These are phyloP conservation scores for Zoanthus solanderi DNA, from an alignment of 92 coral and sea anemone species.

Conservation along the genomic window DNA sequence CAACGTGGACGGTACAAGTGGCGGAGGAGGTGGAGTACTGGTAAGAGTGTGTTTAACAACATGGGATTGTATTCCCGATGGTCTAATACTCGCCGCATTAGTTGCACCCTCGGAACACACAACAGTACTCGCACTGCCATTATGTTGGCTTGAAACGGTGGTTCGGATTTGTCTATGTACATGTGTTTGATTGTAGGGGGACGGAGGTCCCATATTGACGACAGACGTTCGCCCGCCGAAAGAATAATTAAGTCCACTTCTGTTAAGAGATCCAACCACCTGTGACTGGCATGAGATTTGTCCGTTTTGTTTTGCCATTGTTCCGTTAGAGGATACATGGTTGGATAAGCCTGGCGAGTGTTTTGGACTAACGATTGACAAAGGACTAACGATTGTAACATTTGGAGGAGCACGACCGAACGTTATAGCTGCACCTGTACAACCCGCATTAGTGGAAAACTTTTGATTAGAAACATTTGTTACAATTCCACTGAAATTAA, in stretches of 20 bases:
- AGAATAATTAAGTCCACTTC: conserved; percentile 27
- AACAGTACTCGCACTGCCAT: conserved; percentile 42
- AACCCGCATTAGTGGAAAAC: conserved; percentile 83
- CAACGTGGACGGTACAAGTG: conserved; percentile 34
- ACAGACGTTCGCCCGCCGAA: conserved; percentile 8
- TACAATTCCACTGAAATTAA: conserved; percentile 76
- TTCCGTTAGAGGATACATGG: conserved; percentile 25
- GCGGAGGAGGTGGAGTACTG: conserved; percentile 48
- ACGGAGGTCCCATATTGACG: conserved; percentile 15
- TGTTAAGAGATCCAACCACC: conserved; percentile 9
- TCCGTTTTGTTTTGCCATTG: conserved; percentile 21
- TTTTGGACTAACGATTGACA: conserved; percentile 47
- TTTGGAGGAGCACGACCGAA: conserved; percentile 87
- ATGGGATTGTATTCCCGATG: conserved; percentile 54
- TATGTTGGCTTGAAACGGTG: conserved; percentile 28
- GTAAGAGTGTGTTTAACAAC: conserved; percentile 52
- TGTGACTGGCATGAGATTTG: conserved; percentile 1
- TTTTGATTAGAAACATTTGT: conserved; percentile 84
- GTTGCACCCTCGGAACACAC: conserved; percentile 59
- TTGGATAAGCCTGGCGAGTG: conserved; percentile 28
- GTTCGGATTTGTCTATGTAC: conserved; percentile 20
- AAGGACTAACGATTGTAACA: conserved; percentile 58
- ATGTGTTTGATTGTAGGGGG: conserved; percentile 39
- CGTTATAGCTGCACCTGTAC: conserved; percentile 84
- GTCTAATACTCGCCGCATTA: conserved; percentile 37